phyloP scores from a whole-genome alignment of 2,113 vertebrate species.

The Odontesthes bonariensis region DNA sequence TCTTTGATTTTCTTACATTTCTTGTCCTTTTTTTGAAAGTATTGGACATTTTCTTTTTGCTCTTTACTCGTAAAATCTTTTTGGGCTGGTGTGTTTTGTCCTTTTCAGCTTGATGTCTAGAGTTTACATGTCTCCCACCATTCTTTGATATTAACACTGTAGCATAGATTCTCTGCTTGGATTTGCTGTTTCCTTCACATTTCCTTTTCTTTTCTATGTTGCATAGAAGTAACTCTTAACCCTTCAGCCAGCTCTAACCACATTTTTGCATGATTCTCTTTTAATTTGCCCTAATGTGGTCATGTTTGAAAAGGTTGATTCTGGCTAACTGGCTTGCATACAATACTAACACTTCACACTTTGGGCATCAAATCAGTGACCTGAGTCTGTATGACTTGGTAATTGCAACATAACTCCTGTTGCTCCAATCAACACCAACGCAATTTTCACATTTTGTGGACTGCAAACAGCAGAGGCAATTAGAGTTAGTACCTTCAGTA shows the following conservation, averaged over 20 bases:
- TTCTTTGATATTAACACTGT: conserved; percentile 80
- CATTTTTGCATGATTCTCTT: conserved; percentile 93
- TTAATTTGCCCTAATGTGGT: conserved; percentile 48
- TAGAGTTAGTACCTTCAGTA: too few relatives aligned
- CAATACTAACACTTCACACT: conserved; percentile 42
- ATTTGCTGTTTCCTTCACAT: conserved; percentile 81
- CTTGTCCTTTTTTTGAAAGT: conserved; percentile 97
- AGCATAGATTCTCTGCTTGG: conserved; percentile 89
- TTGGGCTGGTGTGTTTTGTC: conserved; percentile 97
- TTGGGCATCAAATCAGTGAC: conserved; percentile 64
- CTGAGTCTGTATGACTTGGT: neutral
- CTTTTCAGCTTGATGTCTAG: conserved; percentile 95
- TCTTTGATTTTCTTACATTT: conserved; percentile 96
- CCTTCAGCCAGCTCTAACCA: conserved; percentile 83
- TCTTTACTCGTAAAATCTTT: conserved; percentile 84
- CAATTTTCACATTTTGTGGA: too few relatives aligned
- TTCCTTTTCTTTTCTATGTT: conserved; percentile 89
- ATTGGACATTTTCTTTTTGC: conserved; percentile 89
- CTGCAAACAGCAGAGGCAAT: too few relatives aligned
- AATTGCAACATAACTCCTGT: too few relatives aligned
- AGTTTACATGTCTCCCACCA: conserved; percentile 82
- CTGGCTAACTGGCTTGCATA: conserved; percentile 61
- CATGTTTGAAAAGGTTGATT: conserved; percentile 15
- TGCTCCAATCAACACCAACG: too few relatives aligned
- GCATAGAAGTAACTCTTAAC: conserved; percentile 92